Conservation (phyloP, 2,888 invertebrate species). For the Tupiocoris notatus region DNA sequence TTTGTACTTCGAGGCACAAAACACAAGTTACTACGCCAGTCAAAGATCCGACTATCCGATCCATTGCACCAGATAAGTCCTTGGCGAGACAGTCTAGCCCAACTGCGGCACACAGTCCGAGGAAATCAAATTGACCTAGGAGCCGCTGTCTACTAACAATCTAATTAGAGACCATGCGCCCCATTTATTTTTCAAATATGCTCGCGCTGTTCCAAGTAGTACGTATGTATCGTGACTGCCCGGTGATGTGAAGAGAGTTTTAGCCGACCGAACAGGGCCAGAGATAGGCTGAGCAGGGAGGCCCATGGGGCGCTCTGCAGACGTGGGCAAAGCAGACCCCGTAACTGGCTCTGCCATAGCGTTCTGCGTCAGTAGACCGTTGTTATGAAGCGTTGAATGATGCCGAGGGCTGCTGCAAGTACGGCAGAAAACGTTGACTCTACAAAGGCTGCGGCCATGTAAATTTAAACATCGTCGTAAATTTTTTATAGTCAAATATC, state of each 20-base stretch:
- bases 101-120: background rate
- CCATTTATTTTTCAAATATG: background rate
- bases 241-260: background rate
- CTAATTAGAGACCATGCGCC: background rate
- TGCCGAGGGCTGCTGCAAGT: background rate
- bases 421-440: background rate
- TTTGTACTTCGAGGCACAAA: background rate
- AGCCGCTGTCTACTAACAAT: background rate
- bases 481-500: background rate
- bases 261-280: too few species aligned
- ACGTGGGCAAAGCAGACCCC: too few species aligned
- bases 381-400: background rate
- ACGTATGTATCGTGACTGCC: background rate
- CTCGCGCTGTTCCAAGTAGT: background rate
- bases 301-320: background rate
- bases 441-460: background rate
- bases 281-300: background rate
- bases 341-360: too few species aligned
- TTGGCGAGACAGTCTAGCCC: background rate
- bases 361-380: background rate
- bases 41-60: background rate
- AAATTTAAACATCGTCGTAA: background rate
- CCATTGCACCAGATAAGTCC: background rate
- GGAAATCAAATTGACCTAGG: background rate
- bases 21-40: background rate